Percentiles rank a stretch among this genome's conserved stretches.
Conservation (phyloP, 2,113 vertebrate genomes). For the Tautogolabrus adspersus region DNA sequence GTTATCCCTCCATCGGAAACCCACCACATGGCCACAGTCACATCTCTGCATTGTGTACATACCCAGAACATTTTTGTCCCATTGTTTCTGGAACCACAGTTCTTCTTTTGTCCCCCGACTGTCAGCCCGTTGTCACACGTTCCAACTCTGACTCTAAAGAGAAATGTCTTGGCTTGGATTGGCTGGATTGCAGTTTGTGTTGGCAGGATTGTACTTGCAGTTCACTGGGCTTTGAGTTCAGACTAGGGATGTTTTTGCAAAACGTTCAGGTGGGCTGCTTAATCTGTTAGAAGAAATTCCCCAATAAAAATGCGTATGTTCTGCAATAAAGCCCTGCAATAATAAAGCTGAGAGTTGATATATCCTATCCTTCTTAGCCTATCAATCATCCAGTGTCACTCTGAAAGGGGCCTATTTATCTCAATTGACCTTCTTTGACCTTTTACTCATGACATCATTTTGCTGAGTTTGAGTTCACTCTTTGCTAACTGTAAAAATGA, state of each 20-base stretch:
- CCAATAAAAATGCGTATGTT: constrained; percentile 17
- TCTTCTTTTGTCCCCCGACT: constrained; percentile 52
- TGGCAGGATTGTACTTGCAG: constrained; percentile 49
- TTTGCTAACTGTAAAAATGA: constrained; percentile 37
- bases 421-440: constrained; percentile 29
- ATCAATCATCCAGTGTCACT: constrained; percentile 20
- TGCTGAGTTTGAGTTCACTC: constrained; percentile 22
- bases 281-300: constrained; percentile 26
- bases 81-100: constrained; percentile 59
- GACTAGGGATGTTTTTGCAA: constrained; percentile 20
- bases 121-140: constrained; percentile 58
- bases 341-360: background rate
- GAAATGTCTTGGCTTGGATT: constrained; percentile 61
- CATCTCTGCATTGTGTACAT: constrained; percentile 37
- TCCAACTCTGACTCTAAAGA: constrained; percentile 58
- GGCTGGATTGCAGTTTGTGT: constrained; percentile 52
- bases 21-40: constrained; percentile 22
- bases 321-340: background rate
- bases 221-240: constrained; percentile 42
- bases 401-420: constrained; percentile 8
- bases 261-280: constrained; percentile 44
- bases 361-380: constrained; percentile 4
- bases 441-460: constrained; percentile 43
- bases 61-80: constrained; percentile 32
- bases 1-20: constrained; percentile 19